These are phyloP conservation scores for Deilephila elpenor DNA, from an alignment of 2,888 invertebrate species.

Conservation along the genomic window DNA sequence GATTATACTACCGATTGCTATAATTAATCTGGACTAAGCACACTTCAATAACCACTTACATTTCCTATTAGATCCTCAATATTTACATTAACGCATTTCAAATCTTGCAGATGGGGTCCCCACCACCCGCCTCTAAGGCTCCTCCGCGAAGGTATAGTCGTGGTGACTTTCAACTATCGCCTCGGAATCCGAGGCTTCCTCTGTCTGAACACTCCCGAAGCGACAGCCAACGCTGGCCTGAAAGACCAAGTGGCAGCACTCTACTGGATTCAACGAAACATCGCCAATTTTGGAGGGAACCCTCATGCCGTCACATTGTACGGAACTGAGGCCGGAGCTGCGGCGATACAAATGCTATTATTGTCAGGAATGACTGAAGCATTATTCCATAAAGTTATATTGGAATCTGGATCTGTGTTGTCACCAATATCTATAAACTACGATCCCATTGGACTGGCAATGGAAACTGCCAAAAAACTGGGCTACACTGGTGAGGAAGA, in stretches of 20 bases:
- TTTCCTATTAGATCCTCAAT: not conserved
- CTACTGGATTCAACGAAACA: conserved; percentile 75
- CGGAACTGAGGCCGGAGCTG: conserved; percentile 71
- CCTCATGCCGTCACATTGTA: conserved; percentile 68
- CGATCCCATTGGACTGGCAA: conserved; percentile 58
- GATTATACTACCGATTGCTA: no score
- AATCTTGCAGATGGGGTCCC: conserved; percentile 68
- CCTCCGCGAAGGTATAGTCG: conserved; percentile 57
- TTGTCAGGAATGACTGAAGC: conserved; percentile 62
- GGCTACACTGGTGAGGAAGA: conserved; percentile 61
- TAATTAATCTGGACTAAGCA: not conserved
- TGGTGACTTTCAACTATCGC: conserved; percentile 75
- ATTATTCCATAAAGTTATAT: conserved; percentile 66
- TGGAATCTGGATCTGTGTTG: conserved; percentile 74
- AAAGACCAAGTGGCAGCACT: conserved; percentile 76
- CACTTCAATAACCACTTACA: not conserved
- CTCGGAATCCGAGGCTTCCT: conserved; percentile 76
- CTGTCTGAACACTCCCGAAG: conserved; percentile 61
- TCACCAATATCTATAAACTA: conserved; percentile 62
- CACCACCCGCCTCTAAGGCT: conserved; percentile 59
- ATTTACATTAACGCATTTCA: not conserved
- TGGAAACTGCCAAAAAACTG: conserved; percentile 72
- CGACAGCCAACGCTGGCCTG: conserved; percentile 73
- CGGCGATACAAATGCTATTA: conserved; percentile 64
- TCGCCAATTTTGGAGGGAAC: conserved; percentile 71